phyloP scores from a whole-genome alignment of 2,113 vertebrate genomes.

The Pangasianodon gigas region DNA sequence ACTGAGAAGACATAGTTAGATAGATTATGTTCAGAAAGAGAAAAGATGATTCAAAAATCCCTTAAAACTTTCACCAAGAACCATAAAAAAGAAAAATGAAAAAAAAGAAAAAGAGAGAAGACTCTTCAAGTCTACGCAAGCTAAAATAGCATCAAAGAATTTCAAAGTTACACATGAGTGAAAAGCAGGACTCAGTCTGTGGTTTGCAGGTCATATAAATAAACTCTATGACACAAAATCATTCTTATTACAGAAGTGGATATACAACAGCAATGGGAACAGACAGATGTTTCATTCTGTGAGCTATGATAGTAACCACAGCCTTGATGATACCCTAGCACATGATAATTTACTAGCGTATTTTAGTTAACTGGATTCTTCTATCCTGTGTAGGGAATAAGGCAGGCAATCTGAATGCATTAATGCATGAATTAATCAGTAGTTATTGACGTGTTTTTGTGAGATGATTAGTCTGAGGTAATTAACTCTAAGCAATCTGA shows the following conservation, averaged over 20 bases:
- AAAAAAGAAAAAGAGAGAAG: neutral
- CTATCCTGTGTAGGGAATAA: neutral
- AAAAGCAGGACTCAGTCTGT: neutral
- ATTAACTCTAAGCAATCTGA: neutral
- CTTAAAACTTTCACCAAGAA: conserved; percentile 44
- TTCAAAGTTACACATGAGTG: neutral
- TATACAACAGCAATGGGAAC: neutral
- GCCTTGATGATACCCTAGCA: neutral
- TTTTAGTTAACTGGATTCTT: neutral
- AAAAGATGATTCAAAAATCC: conserved; percentile 55
- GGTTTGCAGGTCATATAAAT: conserved; percentile 12
- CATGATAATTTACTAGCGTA: conserved; percentile 8
- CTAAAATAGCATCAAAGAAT: neutral
- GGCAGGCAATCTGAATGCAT: neutral
- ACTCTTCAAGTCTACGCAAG: neutral
- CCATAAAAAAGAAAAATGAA: neutral
- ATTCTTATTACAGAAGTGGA: conserved; percentile 1
- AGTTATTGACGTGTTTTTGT: neutral
- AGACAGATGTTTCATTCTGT: neutral
- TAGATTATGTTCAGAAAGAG: conserved; percentile 19
- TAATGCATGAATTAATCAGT: neutral
- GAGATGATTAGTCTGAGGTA: neutral
- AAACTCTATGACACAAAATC: neutral
- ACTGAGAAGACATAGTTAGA: conserved; percentile 38
- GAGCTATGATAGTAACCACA: neutral